Evolutionary conservation across 2,888 invertebrate species (phyloP), one percentile per base, ranked within the genome.

Genomic region (Automeris io): DNA sequence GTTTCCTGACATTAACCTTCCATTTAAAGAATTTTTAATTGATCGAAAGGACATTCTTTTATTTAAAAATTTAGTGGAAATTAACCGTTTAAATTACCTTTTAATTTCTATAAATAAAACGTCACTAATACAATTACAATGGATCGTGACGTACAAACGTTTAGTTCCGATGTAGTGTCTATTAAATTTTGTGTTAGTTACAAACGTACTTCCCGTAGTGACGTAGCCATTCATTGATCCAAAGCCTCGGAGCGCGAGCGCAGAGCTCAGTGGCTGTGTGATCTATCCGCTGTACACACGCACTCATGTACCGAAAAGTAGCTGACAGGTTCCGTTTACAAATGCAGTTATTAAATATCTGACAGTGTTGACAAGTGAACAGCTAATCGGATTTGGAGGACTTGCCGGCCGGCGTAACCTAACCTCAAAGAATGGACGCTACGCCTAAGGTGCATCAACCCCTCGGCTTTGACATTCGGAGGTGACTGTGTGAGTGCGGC

Each of bases 281-380:
- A 77, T 77, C 85, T 82, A 86, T 79, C 68, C 70, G 75, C 65
- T 54, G 80, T 69, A 70, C 74, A 85, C 81, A 86, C 86, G 86
- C 83, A 71, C 73, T 63, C 66, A 75, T 72, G 70, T 63, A 58
- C 67, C 67, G 62, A 67, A 61, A 37, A 35, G 18, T 36, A 11
- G 16, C 16, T 29, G 16, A 16, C 16, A 29, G 4, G 32, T 34
- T 34, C 34, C 24, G 22, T 33, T 16, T 40, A 35, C 18, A 35
- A 32, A 40, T 35, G 13, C 35, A 29, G 23, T 38, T 23, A 13
- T 32, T 5, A 11, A 8, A 6, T 25, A 21, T 29, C 19, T 18
- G 3, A 37, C 8, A 32, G 21, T 24, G 31, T 13, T 31, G 31
- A 29, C 29, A 16, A 16, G 13, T 29, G 11, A 29, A n/a, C 29